Conservation (phyloP, 2,888 invertebrate genomes). For the Trisateles emortualis region DNA sequence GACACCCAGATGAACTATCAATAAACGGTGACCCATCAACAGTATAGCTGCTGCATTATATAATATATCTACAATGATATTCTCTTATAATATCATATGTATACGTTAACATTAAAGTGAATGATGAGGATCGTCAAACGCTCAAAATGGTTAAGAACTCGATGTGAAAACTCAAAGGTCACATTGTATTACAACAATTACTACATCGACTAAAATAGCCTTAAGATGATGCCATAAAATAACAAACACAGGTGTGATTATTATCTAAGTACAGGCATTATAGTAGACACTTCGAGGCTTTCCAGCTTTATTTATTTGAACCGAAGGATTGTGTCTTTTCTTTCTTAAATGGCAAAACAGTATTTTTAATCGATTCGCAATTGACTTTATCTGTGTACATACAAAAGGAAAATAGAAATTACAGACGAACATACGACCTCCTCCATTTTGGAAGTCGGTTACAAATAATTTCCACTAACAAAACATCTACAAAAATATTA, state of each 20-base stretch:
- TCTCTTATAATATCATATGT: too few relatives aligned
- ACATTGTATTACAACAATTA: conserved; percentile 34
- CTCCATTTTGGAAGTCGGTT: too few relatives aligned
- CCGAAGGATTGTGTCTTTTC: neutral
- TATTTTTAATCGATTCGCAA: too few relatives aligned
- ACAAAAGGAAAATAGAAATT: too few relatives aligned
- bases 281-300: conserved; percentile 27
- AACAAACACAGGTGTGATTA: conserved; percentile 47
- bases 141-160: conserved; percentile 1
- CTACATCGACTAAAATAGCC: conserved; percentile 60
- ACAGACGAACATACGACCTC: too few relatives aligned
- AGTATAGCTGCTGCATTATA: too few relatives aligned
- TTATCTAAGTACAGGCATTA: conserved; percentile 45
- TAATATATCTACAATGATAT: too few relatives aligned
- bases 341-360: neutral
- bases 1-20: too few relatives aligned
- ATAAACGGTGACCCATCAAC: too few relatives aligned
- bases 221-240: conserved; percentile 55
- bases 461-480: too few relatives aligned
- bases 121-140: neutral
- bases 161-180: conserved; percentile 34
- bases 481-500: too few relatives aligned
- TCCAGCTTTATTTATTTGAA: neutral
- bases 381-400: too few relatives aligned
- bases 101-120: neutral